phyloP scores from a whole-genome alignment of 2,888 invertebrate species.

The Acanthopleura granulata region DNA sequence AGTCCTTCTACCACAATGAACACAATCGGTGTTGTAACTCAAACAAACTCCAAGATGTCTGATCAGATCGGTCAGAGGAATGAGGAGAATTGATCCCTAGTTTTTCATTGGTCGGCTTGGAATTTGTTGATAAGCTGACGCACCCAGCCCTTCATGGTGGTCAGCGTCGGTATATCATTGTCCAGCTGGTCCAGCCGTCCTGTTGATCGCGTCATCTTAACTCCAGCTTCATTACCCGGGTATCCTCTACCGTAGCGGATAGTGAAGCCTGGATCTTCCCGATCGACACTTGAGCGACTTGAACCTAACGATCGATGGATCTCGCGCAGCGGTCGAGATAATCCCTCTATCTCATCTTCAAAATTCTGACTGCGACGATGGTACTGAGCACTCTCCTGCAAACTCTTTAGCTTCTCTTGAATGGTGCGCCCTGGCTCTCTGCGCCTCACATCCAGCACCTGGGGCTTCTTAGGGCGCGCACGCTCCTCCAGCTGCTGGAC shows the following conservation, averaged over 20 bases:
- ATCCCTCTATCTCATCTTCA: slow-evolving; percentile 4
- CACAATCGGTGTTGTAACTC: too few relatives aligned
- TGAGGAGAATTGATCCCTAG: background rate
- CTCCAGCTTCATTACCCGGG: slow-evolving; percentile 19
- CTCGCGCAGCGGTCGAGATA: slow-evolving; percentile 25
- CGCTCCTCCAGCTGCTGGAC: slow-evolving; percentile 56
- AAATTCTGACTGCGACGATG: slow-evolving; percentile 25
- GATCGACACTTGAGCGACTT: slow-evolving; percentile 25
- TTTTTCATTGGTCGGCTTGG: slow-evolving; percentile 36
- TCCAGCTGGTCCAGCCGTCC: slow-evolving; percentile 47
- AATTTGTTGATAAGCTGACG: slow-evolving; percentile 57
- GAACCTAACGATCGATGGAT: slow-evolving; percentile 19
- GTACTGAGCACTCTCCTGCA: slow-evolving; percentile 41
- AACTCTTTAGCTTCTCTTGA: slow-evolving; percentile 52
- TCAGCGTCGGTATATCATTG: slow-evolving; percentile 48
- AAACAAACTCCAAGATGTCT: too few relatives aligned
- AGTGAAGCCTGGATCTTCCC: background rate
- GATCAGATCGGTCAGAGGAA: background rate
- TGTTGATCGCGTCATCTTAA: slow-evolving; percentile 39
- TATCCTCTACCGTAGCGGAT: slow-evolving; percentile 10
- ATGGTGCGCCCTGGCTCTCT: slow-evolving; percentile 55
- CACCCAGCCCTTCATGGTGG: slow-evolving; percentile 62
- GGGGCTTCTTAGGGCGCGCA: slow-evolving; percentile 34
- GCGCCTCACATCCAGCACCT: slow-evolving; percentile 41
- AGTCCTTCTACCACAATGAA: too few relatives aligned